Base-by-base conservation (phyloP, 2,113 vertebrate genomes). In the Vulpes lagopus region DNA sequence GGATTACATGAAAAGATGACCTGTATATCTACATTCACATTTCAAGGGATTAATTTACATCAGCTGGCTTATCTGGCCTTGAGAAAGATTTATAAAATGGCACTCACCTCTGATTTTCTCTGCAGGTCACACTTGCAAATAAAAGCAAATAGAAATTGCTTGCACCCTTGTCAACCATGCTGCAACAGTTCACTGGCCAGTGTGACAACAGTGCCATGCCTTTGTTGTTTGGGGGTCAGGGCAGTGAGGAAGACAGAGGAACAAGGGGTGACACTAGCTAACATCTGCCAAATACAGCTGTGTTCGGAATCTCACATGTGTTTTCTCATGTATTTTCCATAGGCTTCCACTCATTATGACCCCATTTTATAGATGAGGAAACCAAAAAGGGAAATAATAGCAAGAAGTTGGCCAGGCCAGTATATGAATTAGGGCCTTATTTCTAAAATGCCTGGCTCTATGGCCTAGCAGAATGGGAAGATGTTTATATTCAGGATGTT, bases 341-440 rank as follows among this genome's bases (percentile, higher is more conserved):
- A 49, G 95, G 69, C 57, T 88, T 92, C n/a, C 23, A 51, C 10
- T 97, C 15, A 38, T 49, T 55, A 11, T 79, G 11, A 60, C 3
- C 27, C 51, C 20, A 22, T 80, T 89, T 93, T 83, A 43, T 14
- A 79, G 83, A 71, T 17, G 93, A 96, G 53, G 69, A 96, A 87
- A 88, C 67, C 43, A 65, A 71, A 69, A 64, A 73, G 43, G 57
- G 49, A 96, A 92, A 38, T 82, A 38, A 62, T 62, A 93, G 38
- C 38, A 82, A 91, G 35, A 30, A 59, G 57, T 14, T 19, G 65
- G 30, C 38, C 86, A 12, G 15, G 25, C 51, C 32, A 69, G n/a
- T 20, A 51, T 93, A 76, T 6, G 64, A 94, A 79, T 92, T 35
- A 32, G 20, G 16, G n/a, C 17, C 79, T 38, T 12, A 12, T 81